phyloP scores from a whole-genome alignment of 1,140 invertebrate genomes.

The Cydia amplana region DNA sequence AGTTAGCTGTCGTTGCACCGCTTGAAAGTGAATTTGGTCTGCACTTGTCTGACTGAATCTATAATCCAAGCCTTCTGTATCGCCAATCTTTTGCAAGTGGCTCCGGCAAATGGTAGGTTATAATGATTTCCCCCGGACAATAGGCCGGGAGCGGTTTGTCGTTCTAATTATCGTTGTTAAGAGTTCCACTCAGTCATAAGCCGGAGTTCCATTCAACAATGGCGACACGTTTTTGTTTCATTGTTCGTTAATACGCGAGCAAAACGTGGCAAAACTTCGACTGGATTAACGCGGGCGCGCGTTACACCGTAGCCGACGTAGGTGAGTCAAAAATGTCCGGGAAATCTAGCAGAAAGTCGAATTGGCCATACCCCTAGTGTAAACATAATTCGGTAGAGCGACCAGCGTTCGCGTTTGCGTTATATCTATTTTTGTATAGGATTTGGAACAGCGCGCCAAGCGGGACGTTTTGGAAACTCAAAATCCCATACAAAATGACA shows the following conservation, averaged over 20 bases:
- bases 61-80: slow-evolving; percentile 15
- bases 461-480: too few relatives aligned
- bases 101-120: slow-evolving; percentile 36
- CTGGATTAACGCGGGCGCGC: slow-evolving; percentile 42
- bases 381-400: too few relatives aligned
- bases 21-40: background rate
- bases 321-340: too few relatives aligned
- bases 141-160: slow-evolving; percentile 38
- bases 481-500: too few relatives aligned
- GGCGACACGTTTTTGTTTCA: slow-evolving; percentile 48
- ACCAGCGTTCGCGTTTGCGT: too few relatives aligned
- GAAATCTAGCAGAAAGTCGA: too few relatives aligned
- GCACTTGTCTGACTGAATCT: too few relatives aligned
- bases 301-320: slow-evolving; percentile 26
- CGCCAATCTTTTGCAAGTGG: slow-evolving; percentile 1
- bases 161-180: slow-evolving; percentile 48
- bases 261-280: slow-evolving; percentile 41
- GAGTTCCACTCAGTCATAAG: slow-evolving; percentile 41
- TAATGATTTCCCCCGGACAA: slow-evolving; percentile 49
- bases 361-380: too few relatives aligned
- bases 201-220: slow-evolving; percentile 45
- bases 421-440: too few relatives aligned
- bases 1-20: too few relatives aligned
- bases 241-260: slow-evolving; percentile 45
- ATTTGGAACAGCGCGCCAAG: too few relatives aligned